phyloP scores from a whole-genome alignment of 2,113 vertebrate species.

The Hystrix brachyura region DNA sequence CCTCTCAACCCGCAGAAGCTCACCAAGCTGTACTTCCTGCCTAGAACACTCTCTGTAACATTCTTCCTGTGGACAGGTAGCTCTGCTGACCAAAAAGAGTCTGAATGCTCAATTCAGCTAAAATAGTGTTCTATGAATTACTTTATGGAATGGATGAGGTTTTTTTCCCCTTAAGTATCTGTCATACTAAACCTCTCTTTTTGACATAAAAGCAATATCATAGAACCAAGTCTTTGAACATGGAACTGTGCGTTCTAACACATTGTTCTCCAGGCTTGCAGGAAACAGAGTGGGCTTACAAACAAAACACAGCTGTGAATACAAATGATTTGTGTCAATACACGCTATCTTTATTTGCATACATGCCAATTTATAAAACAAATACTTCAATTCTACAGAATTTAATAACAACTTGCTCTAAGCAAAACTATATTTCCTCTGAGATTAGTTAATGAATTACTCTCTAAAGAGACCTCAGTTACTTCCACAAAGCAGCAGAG shows the following conservation, averaged over 20 bases:
- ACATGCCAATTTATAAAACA: conserved; percentile 47
- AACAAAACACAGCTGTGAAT: not conserved
- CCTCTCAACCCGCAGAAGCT: not conserved
- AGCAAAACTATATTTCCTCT: not conserved
- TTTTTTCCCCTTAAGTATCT: not conserved
- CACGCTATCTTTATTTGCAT: conserved; percentile 26
- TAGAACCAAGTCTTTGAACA: not conserved
- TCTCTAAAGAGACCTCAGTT: not conserved
- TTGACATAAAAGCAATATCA: conserved; percentile 21
- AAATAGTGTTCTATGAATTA: not conserved
- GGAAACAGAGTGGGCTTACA: not conserved
- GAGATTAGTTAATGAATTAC: not conserved
- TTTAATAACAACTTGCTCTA: not conserved
- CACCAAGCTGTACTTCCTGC: not conserved
- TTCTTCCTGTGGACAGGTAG: not conserved
- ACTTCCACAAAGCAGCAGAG: not conserved
- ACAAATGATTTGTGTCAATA: conserved; percentile 5
- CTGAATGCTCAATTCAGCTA: not conserved
- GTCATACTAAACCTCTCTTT: not conserved
- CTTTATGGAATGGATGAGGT: not conserved
- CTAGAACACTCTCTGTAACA: not conserved
- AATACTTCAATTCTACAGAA: conserved; percentile 19
- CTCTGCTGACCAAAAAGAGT: not conserved
- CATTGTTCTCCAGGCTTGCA: not conserved
- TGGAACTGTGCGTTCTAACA: not conserved